Evolutionary conservation across 2,113 vertebrate genomes (phyloP).

Genomic region (Odobenus rosmarus): DNA sequence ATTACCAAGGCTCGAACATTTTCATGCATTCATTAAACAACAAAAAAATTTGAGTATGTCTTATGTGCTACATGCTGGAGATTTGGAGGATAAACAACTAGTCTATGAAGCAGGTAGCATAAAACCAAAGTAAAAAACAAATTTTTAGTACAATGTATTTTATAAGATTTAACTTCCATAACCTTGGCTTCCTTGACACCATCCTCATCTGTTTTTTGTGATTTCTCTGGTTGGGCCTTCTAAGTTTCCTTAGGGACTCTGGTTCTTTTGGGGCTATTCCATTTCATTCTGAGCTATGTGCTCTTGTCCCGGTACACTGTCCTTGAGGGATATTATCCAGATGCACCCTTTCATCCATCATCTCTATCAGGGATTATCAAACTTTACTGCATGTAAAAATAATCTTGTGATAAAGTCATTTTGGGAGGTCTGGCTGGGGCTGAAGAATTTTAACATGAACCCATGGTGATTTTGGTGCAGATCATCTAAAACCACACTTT

Average conservation of each 20-base stretch:
- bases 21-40: conserved; percentile 11
- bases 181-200: not conserved
- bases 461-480: not conserved
- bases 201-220: not conserved
- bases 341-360: not conserved
- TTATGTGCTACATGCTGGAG: not conserved
- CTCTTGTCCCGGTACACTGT: not conserved
- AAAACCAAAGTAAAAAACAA: not conserved
- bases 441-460: not conserved
- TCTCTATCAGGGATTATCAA: not conserved
- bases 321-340: not conserved
- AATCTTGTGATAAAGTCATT: not conserved
- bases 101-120: not conserved
- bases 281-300: not conserved
- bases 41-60: not conserved
- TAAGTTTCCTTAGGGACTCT: not conserved
- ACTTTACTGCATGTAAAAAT: not conserved
- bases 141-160: not conserved
- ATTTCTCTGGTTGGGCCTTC: not conserved
- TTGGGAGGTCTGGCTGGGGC: not conserved
- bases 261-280: not conserved
- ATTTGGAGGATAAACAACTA: not conserved
- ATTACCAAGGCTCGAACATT: not conserved
- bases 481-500: not conserved
- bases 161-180: not conserved